Evolutionary conservation across 35 echinoderm and acorn worm species (phyloP).

Genomic region (Apostichopus californicus): DNA sequence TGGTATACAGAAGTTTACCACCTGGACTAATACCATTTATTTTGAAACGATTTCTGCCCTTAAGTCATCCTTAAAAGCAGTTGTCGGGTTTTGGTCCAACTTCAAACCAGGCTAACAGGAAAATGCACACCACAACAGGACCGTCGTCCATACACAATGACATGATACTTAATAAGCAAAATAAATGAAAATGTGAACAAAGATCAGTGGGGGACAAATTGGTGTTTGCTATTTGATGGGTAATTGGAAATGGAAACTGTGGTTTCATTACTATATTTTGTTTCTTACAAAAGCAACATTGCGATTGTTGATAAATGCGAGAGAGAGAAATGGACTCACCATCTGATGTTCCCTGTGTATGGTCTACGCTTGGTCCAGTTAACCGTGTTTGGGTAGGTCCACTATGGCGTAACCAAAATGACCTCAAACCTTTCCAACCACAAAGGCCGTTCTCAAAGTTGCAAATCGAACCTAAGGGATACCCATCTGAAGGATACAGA

Average conservation of each 20-base stretch:
- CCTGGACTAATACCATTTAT: no score
- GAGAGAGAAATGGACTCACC: neutral
- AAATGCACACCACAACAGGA: slow-evolving; percentile 13
- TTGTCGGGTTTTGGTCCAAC: neutral
- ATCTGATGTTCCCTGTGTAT: neutral
- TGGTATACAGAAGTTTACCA: no score
- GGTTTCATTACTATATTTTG: no score
- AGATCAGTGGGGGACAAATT: no score
- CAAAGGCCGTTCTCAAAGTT: neutral
- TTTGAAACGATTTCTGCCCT: no score
- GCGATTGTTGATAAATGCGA: neutral
- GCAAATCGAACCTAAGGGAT: neutral
- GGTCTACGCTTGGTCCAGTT: neutral
- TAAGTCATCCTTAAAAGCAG: no score
- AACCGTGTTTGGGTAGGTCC: neutral
- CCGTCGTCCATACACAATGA: neutral
- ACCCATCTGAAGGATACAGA: slow-evolving; percentile 5
- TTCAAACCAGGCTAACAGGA: slow-evolving; percentile 13
- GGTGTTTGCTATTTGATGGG: no score
- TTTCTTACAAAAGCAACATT: no score
- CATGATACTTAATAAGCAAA: no score
- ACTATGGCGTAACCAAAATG: neutral
- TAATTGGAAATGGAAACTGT: no score
- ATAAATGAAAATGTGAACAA: no score
- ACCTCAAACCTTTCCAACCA: neutral